Percentiles rank a stretch among this genome's conserved stretches.
Evolutionary conservation across 2,888 invertebrate species (phyloP).

Genomic region (Phaonia tiefii): DNA sequence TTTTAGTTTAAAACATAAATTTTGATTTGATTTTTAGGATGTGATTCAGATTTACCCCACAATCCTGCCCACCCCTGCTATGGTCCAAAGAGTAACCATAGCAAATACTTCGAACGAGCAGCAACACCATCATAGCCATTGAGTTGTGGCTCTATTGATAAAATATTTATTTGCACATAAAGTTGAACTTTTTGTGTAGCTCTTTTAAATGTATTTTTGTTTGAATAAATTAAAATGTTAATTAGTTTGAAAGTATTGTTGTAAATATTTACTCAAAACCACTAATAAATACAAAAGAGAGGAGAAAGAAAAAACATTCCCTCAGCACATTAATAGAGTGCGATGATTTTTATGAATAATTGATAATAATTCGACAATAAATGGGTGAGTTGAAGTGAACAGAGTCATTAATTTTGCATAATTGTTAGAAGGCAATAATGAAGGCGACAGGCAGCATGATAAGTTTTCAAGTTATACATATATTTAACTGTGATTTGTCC

Average conservation of each 20-base stretch:
- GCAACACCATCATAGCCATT: neutral
- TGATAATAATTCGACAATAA: conserved; percentile 8
- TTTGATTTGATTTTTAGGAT: no score
- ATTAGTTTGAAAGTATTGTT: conserved; percentile 60
- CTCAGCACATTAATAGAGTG: conserved; percentile 7
- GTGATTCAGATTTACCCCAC: no score
- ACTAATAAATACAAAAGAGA: neutral
- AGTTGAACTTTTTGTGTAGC: conserved; percentile 26
- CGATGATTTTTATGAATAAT: conserved; percentile 28
- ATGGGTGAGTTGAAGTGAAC: conserved; percentile 21
- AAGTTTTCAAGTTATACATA: no score
- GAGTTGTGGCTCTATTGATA: conserved; percentile 39
- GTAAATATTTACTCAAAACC: conserved; percentile 51
- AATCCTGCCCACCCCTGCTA: no score
- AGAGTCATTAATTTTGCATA: conserved; percentile 13
- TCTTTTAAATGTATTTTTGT: neutral
- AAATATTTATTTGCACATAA: conserved; percentile 62
- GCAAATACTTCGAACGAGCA: neutral
- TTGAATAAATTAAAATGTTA: conserved; percentile 65
- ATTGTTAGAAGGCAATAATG: neutral
- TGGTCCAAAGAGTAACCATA: no score
- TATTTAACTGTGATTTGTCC: no score
- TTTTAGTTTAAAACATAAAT: no score
- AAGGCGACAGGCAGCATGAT: no score
- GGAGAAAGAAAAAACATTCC: no score